Percentiles rank a stretch among this genome's conserved stretches.
Conservation (phyloP, 2,113 vertebrate genomes). For the Empidonax alnorum region DNA sequence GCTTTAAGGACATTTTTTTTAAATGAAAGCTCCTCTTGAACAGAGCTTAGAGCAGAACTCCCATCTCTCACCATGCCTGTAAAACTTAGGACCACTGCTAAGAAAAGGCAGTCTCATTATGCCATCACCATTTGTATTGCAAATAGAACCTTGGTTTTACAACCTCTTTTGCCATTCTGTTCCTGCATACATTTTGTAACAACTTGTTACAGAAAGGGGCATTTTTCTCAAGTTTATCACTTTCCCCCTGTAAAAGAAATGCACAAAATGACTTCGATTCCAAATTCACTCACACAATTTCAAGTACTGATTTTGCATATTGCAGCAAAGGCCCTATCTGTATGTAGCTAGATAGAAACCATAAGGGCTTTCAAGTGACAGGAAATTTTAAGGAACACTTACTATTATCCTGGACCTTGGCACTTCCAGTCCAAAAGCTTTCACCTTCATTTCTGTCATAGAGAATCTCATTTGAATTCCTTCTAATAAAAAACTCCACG, state of each 20-base stretch:
- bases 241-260: background rate
- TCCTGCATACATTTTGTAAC: background rate
- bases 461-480: conserved; percentile 59
- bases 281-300: background rate
- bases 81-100: background rate
- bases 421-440: conserved; percentile 64
- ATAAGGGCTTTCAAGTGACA: background rate
- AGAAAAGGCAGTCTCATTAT: background rate
- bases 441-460: conserved; percentile 64
- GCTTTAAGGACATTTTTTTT: background rate
- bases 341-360: background rate
- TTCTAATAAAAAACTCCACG: conserved; percentile 40
- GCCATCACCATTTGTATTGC: background rate
- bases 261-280: background rate
- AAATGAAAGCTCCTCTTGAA: background rate
- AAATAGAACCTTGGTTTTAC: background rate
- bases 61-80: background rate
- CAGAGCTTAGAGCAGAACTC: background rate
- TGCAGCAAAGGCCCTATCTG: background rate
- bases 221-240: background rate
- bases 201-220: background rate
- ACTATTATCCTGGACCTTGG: conserved; percentile 73
- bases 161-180: background rate
- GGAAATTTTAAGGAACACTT: conserved; percentile 43
- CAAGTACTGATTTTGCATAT: background rate